Base-by-base conservation (phyloP, 1,140 invertebrate genomes). In the Drosophila quadrilineata region DNA sequence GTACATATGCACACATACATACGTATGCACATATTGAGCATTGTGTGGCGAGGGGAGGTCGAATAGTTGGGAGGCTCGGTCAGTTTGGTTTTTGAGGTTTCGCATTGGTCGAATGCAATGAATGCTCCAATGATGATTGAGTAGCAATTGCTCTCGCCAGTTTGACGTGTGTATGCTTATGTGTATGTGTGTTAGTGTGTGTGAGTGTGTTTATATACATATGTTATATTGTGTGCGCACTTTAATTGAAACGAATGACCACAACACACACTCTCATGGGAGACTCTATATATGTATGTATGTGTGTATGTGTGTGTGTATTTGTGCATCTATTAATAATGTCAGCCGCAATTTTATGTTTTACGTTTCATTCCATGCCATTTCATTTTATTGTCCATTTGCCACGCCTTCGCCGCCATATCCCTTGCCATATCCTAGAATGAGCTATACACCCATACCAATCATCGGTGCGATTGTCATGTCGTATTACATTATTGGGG, bases 311-410 rank as follows among this genome's bases (percentile, higher is more conserved):
- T 22, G 8, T 40, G n/a, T 43, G n/a, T 41, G 19, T 41, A 16
- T 16, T 28, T 65, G 54, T 67, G 48, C 64, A 54, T 67, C 58
- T 67, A 67, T 54, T 67, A 54, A 56, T 64, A 64, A 67, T 62
- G 64, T 48, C 58, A 48, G 48, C 64, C 64, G 40, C 64, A 62
- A 67, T 67, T 67, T 62, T 62, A 67, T 67, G 64, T 67, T 67
- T 54, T 53, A 67, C 64, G 49, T 67, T 67, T 62, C 64, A 62
- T 62, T 67, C 64, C 64, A 62, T 40, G 46, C 64, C 48, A 67
- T 67, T 67, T 60, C n/a, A 48, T 62, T 67, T 67, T 33, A 67
- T 67, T 67, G 64, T 54, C 46, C 48, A 62, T 46, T 45, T 53
- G 29, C 35, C 40, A 33, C 28, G 12, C 8, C 17, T 41, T 3